These are phyloP conservation scores for Nymphalis io DNA, from an alignment of 1,140 invertebrate genomes.

Conservation along the genomic window DNA sequence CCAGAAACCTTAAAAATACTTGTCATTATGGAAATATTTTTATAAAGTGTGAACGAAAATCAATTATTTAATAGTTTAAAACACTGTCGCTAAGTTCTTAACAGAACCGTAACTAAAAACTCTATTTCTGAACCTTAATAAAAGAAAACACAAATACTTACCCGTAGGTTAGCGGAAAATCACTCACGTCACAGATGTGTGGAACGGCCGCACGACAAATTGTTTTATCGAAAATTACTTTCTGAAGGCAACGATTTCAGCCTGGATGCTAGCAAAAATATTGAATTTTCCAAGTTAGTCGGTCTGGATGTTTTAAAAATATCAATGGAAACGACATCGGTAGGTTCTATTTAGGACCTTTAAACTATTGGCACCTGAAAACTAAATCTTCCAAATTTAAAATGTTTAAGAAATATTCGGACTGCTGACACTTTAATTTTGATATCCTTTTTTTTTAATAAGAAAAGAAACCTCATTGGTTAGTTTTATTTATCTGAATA, in stretches of 20 bases:
- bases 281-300: conserved; percentile 15
- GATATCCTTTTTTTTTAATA: too few relatives aligned
- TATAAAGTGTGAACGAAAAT: background rate
- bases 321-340: background rate
- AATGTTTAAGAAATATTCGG: too few relatives aligned
- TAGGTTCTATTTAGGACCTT: too few relatives aligned
- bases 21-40: too few relatives aligned
- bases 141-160: conserved; percentile 33
- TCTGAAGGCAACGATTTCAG: conserved; percentile 32
- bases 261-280: conserved; percentile 14
- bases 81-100: background rate
- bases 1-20: too few relatives aligned
- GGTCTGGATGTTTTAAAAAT: background rate
- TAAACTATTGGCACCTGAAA: too few relatives aligned
- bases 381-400: too few relatives aligned
- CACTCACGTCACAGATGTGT: conserved; percentile 44
- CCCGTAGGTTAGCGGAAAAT: conserved; percentile 24
- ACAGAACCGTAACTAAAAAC: background rate
- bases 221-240: conserved; percentile 51
- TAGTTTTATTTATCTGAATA: too few relatives aligned
- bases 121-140: conserved; percentile 28
- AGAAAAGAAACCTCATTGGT: too few relatives aligned
- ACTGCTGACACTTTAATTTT: too few relatives aligned
- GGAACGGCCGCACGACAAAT: conserved; percentile 45
- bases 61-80: background rate